Base-by-base conservation (phyloP, 2,888 invertebrate genomes). In the Ommatoiulus sabulosus region DNA sequence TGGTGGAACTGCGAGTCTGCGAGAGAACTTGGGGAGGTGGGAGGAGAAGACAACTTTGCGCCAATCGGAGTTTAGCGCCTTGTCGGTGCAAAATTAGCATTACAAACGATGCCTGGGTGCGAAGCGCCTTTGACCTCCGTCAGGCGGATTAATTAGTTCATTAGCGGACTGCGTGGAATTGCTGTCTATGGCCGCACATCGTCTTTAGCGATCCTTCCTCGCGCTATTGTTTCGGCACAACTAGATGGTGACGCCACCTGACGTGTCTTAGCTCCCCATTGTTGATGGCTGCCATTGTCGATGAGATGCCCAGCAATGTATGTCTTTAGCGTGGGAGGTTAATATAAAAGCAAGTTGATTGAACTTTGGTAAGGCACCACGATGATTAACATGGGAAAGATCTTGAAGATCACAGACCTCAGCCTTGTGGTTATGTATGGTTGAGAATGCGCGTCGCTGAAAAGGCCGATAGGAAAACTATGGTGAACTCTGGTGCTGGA, bases 11-110 rank as follows among this genome's bases (percentile, higher is more conserved):
- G 24, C 0, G 72, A 20, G 63, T 35, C 35, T 35, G 35, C 35
- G 35, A 35, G 63, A n/a, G n/a, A n/a, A n/a, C n/a, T n/a, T n/a
- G n/a, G 63, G 72, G 72, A n/a, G 72, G 72, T 52, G 52, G 24
- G 24, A 10, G 24, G 72, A 10, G 52, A 20, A 3, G 63, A 7
- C 24, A 72, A 72, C 72, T 72, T 72, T 8, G 24, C 5, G 24
- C 72, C 72, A 24, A 72, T 72, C 72, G 10, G 72, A 24, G 72
- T 8, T n/a, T n/a, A 72, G 72, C 72, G 24, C 72, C 8, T 72
- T 72, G 72, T 24, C 24, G 24, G 8, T 24, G 72, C 10, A 10
- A n/a, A 72, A 24, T 72, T 24, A 24, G 63, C 63, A 20, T 63
- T 20, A 20, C 63, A 63, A 63, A 20, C 8, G 72, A 24, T 72